Conservation (phyloP, 2,113 vertebrate genomes). For the Oreochromis tanganicae region DNA sequence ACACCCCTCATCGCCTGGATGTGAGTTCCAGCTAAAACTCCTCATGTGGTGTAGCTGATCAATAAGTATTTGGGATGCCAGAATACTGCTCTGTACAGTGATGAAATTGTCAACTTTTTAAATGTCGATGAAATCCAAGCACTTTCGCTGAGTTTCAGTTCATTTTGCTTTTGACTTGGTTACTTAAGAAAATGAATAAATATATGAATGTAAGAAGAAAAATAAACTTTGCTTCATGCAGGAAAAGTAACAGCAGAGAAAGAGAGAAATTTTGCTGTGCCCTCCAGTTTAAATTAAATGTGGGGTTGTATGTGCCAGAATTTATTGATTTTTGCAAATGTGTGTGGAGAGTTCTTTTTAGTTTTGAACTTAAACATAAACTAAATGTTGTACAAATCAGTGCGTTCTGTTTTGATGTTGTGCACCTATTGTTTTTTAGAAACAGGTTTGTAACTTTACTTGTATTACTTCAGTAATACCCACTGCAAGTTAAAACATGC, state of each 20-base stretch:
- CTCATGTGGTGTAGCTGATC: background rate
- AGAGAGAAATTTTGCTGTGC: background rate
- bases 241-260: background rate
- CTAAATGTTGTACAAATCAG: background rate
- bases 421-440: background rate
- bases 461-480: background rate
- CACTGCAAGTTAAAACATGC: background rate
- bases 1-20: conserved; percentile 73
- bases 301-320: background rate
- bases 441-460: background rate
- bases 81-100: background rate
- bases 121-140: background rate
- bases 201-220: background rate
- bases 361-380: background rate
- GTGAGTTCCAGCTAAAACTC: conserved; percentile 53
- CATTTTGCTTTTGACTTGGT: background rate
- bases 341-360: background rate
- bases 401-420: background rate
- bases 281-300: background rate
- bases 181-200: background rate
- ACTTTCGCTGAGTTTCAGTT: background rate
- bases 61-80: background rate
- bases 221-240: background rate
- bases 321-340: background rate
- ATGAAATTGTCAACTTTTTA: background rate